phyloP scores from a whole-genome alignment of 2,888 invertebrate genomes.

The Caenorhabditis sp. region DNA sequence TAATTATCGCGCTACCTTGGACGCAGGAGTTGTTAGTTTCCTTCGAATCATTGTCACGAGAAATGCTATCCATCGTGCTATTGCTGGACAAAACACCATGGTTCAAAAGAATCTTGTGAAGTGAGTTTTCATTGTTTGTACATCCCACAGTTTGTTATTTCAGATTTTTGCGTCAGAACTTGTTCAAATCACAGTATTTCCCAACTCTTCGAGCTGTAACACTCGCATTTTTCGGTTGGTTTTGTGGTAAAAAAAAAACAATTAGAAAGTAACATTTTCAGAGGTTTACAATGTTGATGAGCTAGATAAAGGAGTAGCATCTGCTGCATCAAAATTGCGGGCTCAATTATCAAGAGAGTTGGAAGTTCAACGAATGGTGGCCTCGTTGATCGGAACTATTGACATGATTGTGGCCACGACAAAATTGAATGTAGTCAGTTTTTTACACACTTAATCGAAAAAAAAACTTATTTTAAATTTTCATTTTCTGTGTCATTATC shows the following conservation, averaged over 20 bases:
- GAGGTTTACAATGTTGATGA: slow-evolving; percentile 53
- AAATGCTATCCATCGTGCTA: slow-evolving; percentile 35
- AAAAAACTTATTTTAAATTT: too few species aligned
- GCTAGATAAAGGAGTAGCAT: slow-evolving; percentile 20
- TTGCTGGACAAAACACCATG: slow-evolving; percentile 28
- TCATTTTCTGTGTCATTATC: too few species aligned
- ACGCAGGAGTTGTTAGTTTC: slow-evolving; percentile 20
- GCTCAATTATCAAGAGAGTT: slow-evolving; percentile 44
- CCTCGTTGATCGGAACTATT: slow-evolving; percentile 48
- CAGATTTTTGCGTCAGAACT: slow-evolving; percentile 77
- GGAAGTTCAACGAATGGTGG: slow-evolving; percentile 48
- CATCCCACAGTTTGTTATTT: slow-evolving; percentile 76
- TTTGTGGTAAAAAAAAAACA: background rate
- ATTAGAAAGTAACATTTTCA: slow-evolving; percentile 22
- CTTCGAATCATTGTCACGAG: slow-evolving; percentile 34
- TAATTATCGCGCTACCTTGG: slow-evolving; percentile 10
- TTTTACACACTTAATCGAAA: too few species aligned
- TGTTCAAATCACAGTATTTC: slow-evolving; percentile 62
- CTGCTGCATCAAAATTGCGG: slow-evolving; percentile 27
- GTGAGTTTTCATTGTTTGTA: slow-evolving; percentile 71
- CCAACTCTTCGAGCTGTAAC: slow-evolving; percentile 57
- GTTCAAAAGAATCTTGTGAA: slow-evolving; percentile 84
- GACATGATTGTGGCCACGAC: slow-evolving; percentile 49
- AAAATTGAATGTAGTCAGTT: slow-evolving; percentile 20
- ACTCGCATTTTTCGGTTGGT: slow-evolving; percentile 48